Evolutionary conservation across 2,797 vertebrate genomes (phyloP).

Genomic region (Pseudochromis fuscus): DNA sequence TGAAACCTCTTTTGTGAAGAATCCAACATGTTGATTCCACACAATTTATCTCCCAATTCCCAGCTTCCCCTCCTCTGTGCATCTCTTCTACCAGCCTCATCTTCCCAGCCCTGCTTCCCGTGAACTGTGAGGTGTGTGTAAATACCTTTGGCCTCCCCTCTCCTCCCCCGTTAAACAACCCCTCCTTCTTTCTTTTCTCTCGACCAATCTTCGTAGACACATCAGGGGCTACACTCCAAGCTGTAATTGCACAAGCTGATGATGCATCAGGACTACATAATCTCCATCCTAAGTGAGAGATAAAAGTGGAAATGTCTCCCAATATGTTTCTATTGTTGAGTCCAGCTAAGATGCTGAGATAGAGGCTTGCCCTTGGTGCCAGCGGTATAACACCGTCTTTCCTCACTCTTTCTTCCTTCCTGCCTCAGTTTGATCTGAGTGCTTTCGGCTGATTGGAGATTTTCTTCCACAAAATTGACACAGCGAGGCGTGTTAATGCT

Average conservation of each 20-base stretch:
- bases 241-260: constrained; percentile 57
- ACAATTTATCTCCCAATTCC: constrained; percentile 41
- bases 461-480: constrained; percentile 27
- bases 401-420: background rate
- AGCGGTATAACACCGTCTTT: background rate
- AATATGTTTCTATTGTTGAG: constrained; percentile 24
- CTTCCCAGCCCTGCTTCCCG: constrained; percentile 31
- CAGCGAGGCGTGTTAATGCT: constrained; percentile 34
- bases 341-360: constrained; percentile 5
- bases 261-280: constrained; percentile 54
- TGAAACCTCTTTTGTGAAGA: constrained; percentile 35
- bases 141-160: constrained; percentile 38
- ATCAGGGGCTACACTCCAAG: constrained; percentile 29
- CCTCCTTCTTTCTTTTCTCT: constrained; percentile 35
- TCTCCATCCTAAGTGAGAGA: constrained; percentile 30
- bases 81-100: constrained; percentile 35
- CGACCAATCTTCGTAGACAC: constrained; percentile 20
- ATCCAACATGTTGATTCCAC: constrained; percentile 33
- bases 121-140: constrained; percentile 32
- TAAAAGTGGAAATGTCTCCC: constrained; percentile 47
- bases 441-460: constrained; percentile 18
- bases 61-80: background rate
- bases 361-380: background rate
- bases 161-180: constrained; percentile 34
- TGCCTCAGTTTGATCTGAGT: background rate